Base-by-base conservation (phyloP, 2,888 invertebrate species). In the Parascotia fuliginaria region DNA sequence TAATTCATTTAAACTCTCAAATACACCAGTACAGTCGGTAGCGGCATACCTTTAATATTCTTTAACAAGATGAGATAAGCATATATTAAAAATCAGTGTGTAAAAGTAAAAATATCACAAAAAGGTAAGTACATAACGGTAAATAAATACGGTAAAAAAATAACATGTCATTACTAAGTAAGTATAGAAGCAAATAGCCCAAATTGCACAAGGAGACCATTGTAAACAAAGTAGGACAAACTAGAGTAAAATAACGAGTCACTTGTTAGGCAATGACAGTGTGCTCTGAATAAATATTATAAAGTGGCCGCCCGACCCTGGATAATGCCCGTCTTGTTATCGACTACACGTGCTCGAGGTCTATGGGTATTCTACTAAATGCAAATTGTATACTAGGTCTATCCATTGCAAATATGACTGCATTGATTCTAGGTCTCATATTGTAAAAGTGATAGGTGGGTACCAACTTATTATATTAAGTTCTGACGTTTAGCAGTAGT, bases 271-370 rank as follows among this genome's bases (percentile, higher is more conserved):
- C 83, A 84, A 85, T 78, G 73, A 61, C 50, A 71, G 67, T 80
- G 75, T 75, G 80, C 71, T 79, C 78, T 78, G 78, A 81, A 84
- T 83, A 83, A 81, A 83, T 79, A 81, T 78, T n/a, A n/a, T n/a
- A 78, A 73, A 73, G 60, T 70, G 56, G 58, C 56, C 51, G 55
- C 60, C 62, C 69, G 55, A 56, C 61, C 58, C 69, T 67, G 68
- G 61, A 82, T 71, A 81, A 78, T 73, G 75, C 65, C 67, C 70
- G 64, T 76, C 75, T 79, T 80, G 79, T 81, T 79, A 79, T 76
- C 68, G 62, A 69, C 64, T 70, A 73, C 77, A 79, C 76, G 75
- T 76, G 79, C 68, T 63, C 64, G 56, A 58, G 57, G 55, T 54
- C 48, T 62, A 53, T 49, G 45, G 53, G 55, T 60, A 41, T 42